Base-by-base conservation (phyloP, 2,113 vertebrate species). In the Cromileptes altivelis region DNA sequence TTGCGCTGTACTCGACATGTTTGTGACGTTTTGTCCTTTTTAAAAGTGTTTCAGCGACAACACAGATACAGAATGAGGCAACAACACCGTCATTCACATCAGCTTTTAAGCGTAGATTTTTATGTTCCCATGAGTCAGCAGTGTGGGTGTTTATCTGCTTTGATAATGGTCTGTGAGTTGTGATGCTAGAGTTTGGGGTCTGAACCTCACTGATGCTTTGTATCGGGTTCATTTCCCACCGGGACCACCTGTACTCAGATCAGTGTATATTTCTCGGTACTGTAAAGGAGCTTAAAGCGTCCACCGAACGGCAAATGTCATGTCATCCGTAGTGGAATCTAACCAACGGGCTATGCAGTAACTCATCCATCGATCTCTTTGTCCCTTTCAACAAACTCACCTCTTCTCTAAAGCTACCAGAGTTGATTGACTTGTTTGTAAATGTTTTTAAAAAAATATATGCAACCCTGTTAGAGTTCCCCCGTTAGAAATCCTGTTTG, bases 321-420 rank as follows among this genome's bases (percentile, higher is more conserved):
- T 37, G 56, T 70, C 75, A 52, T 62, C 67, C n/a, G 10, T 30
- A 23, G 72, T 61, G 69, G 79, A 79, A 50, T 68, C 49, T 15
- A 53, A 79, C 73, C 61, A 75, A 77, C 72, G 49, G 83, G 73
- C 91, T 90, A 91, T 91, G 92, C 92, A 93, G 90, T 88, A 89
- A 78, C 55, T 81, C 56, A 69, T 45, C 70, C 63, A n/a, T 70
- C 21, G 18, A 70, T 80, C 33, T 27, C 27, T 75, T 30, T 53
- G 37, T 64, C 75, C 71, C 49, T 65, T 70, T 52, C 25, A 76
- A 56, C 60, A 71, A 30, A 25, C 49, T 30, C n/a, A 8, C 65
- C 60, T 76, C 60, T 77, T 68, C 71, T 69, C 40, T 50, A 70
- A 85, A 69, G 27, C 70, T 67, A 60, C 40, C 23, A 82, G 69